phyloP scores from a whole-genome alignment of 2,113 vertebrate species.

The Eolophus roseicapilla region DNA sequence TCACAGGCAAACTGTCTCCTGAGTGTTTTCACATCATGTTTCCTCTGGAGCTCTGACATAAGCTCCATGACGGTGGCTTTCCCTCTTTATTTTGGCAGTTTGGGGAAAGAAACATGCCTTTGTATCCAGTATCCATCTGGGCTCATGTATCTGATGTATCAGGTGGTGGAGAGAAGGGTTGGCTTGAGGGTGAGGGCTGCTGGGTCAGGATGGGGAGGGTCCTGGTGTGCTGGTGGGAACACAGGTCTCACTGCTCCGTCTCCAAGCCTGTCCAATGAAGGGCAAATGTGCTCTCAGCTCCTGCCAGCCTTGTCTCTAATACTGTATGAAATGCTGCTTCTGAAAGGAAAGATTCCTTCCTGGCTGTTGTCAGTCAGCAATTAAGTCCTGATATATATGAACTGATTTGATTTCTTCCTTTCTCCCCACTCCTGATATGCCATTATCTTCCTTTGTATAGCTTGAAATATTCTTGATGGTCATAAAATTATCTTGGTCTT shows the following conservation, averaged over 20 bases:
- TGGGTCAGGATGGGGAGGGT: neutral
- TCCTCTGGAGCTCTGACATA: neutral
- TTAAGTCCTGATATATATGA: neutral
- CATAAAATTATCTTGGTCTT: conserved; percentile 40
- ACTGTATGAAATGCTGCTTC: neutral
- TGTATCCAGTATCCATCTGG: neutral
- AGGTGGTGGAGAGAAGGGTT: neutral
- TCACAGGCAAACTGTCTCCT: neutral
- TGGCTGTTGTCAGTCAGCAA: conserved; percentile 3
- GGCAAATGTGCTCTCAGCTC: neutral
- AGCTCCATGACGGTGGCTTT: accelerated
- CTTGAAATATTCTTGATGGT: conserved; percentile 12
- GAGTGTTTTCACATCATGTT: accelerated
- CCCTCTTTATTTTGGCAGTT: neutral
- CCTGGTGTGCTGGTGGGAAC: accelerated
- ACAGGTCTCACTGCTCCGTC: neutral
- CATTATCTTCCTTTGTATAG: conserved; percentile 21
- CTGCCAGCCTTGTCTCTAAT: neutral
- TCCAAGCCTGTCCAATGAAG: accelerated
- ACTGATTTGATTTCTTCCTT: neutral
- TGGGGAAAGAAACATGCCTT: neutral
- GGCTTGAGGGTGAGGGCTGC: neutral
- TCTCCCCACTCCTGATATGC: neutral
- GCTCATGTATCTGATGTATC: accelerated
- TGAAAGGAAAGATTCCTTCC: neutral